A percentile compares a stretch with the other conserved stretches of the same genome.
Conservation (phyloP, 1,140 invertebrate species). For the Bombus huntii region DNA sequence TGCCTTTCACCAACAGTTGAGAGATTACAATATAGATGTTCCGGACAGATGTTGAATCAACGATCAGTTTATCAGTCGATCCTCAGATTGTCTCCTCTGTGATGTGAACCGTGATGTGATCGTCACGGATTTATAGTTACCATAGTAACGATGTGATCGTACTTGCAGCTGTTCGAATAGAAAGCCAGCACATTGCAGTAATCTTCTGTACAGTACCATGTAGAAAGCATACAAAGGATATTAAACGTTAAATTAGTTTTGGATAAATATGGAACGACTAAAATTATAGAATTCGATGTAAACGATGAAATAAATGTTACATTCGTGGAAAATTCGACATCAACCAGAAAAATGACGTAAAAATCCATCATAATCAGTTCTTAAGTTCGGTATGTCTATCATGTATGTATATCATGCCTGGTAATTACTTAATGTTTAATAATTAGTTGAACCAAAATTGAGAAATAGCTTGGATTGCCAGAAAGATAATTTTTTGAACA, state of each 20-base stretch:
- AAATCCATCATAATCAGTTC: too few relatives aligned
- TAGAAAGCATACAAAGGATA: too few relatives aligned
- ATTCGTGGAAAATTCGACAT: too few relatives aligned
- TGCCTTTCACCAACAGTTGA: neutral
- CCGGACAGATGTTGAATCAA: neutral
- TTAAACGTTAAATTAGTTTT: neutral
- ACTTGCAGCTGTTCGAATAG: neutral
- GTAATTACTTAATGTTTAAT: too few relatives aligned
- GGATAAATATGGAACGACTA: neutral
- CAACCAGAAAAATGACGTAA: too few relatives aligned
- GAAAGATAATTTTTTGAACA: neutral
- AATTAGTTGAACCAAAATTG: neutral
- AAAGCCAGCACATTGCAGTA: neutral
- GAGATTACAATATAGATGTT: neutral
- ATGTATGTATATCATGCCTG: too few relatives aligned
- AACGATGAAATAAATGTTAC: too few relatives aligned
- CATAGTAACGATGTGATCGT: neutral
- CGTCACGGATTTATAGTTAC: neutral
- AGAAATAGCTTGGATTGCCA: neutral
- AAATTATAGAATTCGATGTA: neutral
- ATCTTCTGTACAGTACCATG: neutral
- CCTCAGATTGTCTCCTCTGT: neutral
- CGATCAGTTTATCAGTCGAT: constrained; percentile 1
- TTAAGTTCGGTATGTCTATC: neutral
- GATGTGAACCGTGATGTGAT: neutral